phyloP scores from a whole-genome alignment of 1,140 invertebrate species.

The Chrysoperla carnea region DNA sequence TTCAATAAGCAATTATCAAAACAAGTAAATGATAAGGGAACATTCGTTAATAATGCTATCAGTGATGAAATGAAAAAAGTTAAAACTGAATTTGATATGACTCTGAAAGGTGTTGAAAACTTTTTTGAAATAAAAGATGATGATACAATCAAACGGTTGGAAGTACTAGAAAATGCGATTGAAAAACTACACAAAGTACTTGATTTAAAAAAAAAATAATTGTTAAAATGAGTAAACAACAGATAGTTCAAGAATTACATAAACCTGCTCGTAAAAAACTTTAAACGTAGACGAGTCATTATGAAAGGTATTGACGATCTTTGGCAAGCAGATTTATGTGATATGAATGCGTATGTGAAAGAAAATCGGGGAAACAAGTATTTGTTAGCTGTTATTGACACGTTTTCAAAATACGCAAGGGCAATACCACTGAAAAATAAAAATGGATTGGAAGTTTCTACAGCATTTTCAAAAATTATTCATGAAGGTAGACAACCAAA shows the following conservation, averaged over 20 bases:
- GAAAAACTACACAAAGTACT: no score
- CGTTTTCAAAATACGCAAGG: constrained; percentile 25
- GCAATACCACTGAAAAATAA: constrained; percentile 24
- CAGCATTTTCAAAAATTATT: constrained; percentile 14
- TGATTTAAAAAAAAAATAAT: constrained; percentile 2
- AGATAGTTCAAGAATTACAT: constrained; percentile 14
- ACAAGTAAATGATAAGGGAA: no score
- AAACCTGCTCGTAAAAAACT: constrained; percentile 15
- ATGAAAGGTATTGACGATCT: constrained; percentile 17
- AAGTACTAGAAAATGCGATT: no score
- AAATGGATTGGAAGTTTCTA: constrained; percentile 12
- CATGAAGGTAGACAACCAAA: constrained; percentile 13
- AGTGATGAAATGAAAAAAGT: no score
- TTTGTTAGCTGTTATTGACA: constrained; percentile 25
- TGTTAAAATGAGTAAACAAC: constrained; percentile 10
- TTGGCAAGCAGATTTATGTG: constrained; percentile 19
- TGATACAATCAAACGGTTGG: no score
- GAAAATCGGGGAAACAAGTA: constrained; percentile 21
- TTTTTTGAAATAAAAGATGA: no score
- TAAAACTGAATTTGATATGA: no score
- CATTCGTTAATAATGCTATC: no score
- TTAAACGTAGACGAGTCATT: constrained; percentile 12
- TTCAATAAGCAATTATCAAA: no score
- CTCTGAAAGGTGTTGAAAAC: no score
- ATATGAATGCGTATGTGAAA: constrained; percentile 14